Evolutionary conservation across 2,888 invertebrate species (phyloP), one percentile per base, ranked within the genome.

Genomic region (Heliconius ethilla): DNA sequence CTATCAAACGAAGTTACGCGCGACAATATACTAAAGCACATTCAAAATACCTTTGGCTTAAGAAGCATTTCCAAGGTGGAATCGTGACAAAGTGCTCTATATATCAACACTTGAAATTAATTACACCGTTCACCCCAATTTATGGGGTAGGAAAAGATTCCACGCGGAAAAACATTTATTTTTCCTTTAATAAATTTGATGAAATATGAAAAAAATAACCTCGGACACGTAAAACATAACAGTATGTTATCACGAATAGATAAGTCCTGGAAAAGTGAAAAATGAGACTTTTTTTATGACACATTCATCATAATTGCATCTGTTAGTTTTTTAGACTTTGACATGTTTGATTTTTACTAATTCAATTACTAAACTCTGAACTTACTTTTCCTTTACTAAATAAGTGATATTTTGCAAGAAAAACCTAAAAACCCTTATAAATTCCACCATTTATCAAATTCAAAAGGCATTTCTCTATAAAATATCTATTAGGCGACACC

Each of bases 21-120:
- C n/a, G n/a, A n/a, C n/a, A n/a, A n/a, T n/a, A n/a, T n/a, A n/a
- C n/a, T n/a, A n/a, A n/a, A 59, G 59, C 9, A 9, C 33, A 37
- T 22, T 37, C 22, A n/a, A n/a, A n/a, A 66, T n/a, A 22, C 9
- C 7, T 37, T 37, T n/a, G 22, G 22, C 25, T 25, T 7, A 69
- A 69, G 40, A 25, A 22, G 15, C n/a, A 13, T 37, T 25, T 40
- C 25, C 33, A 45, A 37, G 66, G 66, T 66, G 33, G 22, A 66
- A 33, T 37, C 66, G 65, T 33, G 33, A 66, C 40, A 40, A 69
- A 40, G 25, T 15, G 73, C 62, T 73, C 73, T 63, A 73, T 62
- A 73, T 18, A 73, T 73, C 73, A 73, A 62, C 73, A 73, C 18
- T 27, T 18, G 25, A 25, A 59, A 73, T 73, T 73, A 73, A 73